Conservation (phyloP, 1,140 invertebrate species). For the Drosophila fuyamai region DNA sequence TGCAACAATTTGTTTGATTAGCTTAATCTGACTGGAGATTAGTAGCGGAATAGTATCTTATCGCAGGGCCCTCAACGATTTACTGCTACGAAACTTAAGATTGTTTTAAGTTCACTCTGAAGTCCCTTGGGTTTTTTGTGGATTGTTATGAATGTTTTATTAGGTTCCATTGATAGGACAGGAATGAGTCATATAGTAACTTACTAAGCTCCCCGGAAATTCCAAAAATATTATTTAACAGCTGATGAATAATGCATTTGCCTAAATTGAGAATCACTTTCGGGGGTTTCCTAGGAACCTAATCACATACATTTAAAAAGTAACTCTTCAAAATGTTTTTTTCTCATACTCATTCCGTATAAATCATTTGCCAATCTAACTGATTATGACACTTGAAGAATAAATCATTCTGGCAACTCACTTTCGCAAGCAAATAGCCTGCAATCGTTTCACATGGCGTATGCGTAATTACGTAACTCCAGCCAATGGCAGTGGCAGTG, state of each 20-base stretch:
- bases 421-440: slow-evolving; percentile 6
- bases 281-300: not conserved
- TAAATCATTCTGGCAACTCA: not conserved
- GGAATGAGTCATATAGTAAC: not conserved
- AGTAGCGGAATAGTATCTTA: slow-evolving; percentile 39
- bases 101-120: not conserved
- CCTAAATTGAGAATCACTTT: not conserved
- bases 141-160: slow-evolving; percentile 2
- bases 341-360: not conserved
- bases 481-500: slow-evolving; percentile 28
- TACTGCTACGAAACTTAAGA: not conserved
- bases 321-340: not conserved
- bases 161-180: not conserved
- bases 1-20: slow-evolving; percentile 44
- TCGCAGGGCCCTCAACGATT: slow-evolving; percentile 14
- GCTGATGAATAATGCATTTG: not conserved
- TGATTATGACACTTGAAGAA: not conserved
- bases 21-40: slow-evolving; percentile 19
- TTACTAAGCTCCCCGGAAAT: not conserved
- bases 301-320: not conserved
- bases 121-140: not conserved
- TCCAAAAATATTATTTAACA: not conserved
- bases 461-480: slow-evolving; percentile 64
- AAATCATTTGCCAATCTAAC: slow-evolving; percentile 6
- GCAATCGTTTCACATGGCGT: slow-evolving; percentile 52